Evolutionary conservation across 2,888 invertebrate genomes (phyloP).

Genomic region (Hylaea fasciaria): DNA sequence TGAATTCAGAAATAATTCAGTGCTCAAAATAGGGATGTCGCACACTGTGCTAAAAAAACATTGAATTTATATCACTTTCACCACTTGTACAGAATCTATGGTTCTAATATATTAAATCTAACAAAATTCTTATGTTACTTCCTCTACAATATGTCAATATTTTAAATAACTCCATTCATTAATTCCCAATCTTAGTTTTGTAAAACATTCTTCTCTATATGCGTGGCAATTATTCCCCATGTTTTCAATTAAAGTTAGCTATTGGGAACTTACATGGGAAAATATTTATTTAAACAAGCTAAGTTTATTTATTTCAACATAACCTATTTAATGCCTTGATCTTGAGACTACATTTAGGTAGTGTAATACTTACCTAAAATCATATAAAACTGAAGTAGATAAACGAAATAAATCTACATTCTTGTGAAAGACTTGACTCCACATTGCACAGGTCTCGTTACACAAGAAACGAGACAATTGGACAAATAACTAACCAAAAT

Average conservation of each 20-base stretch:
- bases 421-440: slow-evolving; percentile 63
- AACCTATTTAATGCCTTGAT: slow-evolving; percentile 61
- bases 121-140: slow-evolving; percentile 35
- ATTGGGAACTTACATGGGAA: slow-evolving; percentile 56
- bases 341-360: slow-evolving; percentile 56
- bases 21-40: slow-evolving; percentile 20
- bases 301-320: slow-evolving; percentile 46
- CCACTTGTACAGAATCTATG: slow-evolving; percentile 27
- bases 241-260: slow-evolving; percentile 14
- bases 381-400: slow-evolving; percentile 39
- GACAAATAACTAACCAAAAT: slow-evolving; percentile 61
- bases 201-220: slow-evolving; percentile 24
- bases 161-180: slow-evolving; percentile 28
- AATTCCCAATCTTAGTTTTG: slow-evolving; percentile 20
- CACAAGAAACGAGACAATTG: slow-evolving; percentile 59
- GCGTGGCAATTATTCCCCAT: slow-evolving; percentile 7
- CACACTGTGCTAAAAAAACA: slow-evolving; percentile 20
- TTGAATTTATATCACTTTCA: slow-evolving; percentile 31
- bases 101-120: slow-evolving; percentile 32
- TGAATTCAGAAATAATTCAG: slow-evolving; percentile 52
- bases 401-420: slow-evolving; percentile 61
- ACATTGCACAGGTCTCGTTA: slow-evolving; percentile 62
- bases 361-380: slow-evolving; percentile 70
- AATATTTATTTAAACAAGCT: slow-evolving; percentile 51
- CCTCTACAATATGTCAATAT: slow-evolving; percentile 33